Percentiles rank a stretch among this genome's conserved stretches.
phyloP scores from a whole-genome alignment of 2,888 invertebrate species.

The Graphium colonna region DNA sequence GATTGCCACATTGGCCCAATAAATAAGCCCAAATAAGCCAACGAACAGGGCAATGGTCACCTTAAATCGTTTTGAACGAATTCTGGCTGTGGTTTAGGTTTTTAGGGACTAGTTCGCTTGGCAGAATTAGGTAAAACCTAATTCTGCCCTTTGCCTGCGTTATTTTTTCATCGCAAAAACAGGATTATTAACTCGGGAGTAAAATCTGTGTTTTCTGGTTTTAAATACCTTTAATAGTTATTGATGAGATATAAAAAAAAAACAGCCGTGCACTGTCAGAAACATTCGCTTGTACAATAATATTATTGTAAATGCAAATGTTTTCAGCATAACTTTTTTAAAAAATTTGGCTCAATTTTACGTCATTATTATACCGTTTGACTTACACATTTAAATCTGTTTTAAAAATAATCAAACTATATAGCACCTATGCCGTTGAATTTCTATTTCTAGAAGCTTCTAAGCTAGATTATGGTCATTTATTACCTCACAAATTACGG shows the following conservation, averaged over 20 bases:
- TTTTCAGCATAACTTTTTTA: neutral
- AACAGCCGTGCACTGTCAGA: too few species aligned
- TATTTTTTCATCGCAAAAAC: too few species aligned
- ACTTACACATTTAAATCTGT: neutral
- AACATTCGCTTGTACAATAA: neutral
- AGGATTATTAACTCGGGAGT: neutral
- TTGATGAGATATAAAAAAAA: too few species aligned
- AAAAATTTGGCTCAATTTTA: neutral
- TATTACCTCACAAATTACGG: too few species aligned
- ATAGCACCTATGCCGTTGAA: too few species aligned
- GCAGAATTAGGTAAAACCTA: too few species aligned
- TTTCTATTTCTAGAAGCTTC: too few species aligned
- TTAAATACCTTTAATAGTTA: neutral
- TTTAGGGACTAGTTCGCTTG: too few species aligned
- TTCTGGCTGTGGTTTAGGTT: neutral
- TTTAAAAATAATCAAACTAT: neutral
- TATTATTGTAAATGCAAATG: neutral
- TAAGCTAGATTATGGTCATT: too few species aligned
- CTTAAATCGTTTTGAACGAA: conserved; percentile 6
- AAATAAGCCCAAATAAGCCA: conserved; percentile 59
- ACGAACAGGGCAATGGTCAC: conserved; percentile 20
- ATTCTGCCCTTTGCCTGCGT: neutral
- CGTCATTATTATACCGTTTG: too few species aligned
- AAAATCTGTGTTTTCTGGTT: neutral
- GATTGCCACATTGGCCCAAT: conserved; percentile 49